Conservation (phyloP, 2,888 invertebrate genomes). For the Sturmia bella region DNA sequence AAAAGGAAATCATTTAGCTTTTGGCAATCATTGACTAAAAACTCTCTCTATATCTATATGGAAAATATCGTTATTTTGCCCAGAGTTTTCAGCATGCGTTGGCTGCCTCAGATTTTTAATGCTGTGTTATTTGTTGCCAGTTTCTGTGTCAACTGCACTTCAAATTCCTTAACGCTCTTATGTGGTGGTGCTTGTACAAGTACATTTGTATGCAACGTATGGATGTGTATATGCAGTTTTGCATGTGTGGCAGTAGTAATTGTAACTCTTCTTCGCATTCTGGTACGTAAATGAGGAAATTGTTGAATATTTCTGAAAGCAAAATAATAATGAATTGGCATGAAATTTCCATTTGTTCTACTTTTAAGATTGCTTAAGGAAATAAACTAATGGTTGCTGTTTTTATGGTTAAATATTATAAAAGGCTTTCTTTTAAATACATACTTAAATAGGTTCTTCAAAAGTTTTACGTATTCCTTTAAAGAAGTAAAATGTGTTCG, state of each 20-base stretch:
- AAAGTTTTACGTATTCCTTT: too few species aligned
- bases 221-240: neutral
- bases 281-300: conserved; percentile 53
- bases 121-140: conserved; percentile 35
- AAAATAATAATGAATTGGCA: conserved; percentile 56
- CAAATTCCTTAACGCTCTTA: conserved; percentile 33
- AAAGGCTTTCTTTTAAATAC: conserved; percentile 23
- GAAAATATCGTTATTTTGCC: neutral
- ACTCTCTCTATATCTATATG: neutral
- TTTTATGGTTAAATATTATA: conserved; percentile 36
- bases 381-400: conserved; percentile 62
- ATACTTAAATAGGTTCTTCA: too few species aligned
- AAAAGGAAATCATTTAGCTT: conserved; percentile 68
- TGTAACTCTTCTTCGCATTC: conserved; percentile 27
- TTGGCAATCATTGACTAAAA: conserved; percentile 55
- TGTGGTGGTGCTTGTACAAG: conserved; percentile 29
- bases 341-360: conserved; percentile 58
- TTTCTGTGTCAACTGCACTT: conserved; percentile 56
- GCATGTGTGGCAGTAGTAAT: neutral
- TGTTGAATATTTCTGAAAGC: conserved; percentile 64
- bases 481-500: too few species aligned
- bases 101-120: conserved; percentile 17
- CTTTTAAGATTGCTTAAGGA: conserved; percentile 46
- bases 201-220: neutral
- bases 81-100: neutral